Percentiles rank a stretch among this genome's conserved stretches.
Conservation (phyloP, 1,140 invertebrate genomes). For the Varroa destructor region DNA sequence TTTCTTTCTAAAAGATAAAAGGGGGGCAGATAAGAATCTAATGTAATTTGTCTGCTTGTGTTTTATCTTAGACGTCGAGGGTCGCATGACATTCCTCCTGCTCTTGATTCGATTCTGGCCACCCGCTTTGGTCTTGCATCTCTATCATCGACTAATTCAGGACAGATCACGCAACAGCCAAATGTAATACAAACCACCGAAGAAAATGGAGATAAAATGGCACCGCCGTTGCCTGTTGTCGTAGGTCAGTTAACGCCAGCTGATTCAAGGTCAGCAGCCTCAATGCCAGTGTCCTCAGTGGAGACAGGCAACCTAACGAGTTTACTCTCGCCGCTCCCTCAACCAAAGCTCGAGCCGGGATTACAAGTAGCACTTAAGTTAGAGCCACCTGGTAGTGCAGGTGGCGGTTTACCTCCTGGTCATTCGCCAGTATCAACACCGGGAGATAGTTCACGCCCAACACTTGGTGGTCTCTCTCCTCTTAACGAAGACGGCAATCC, state of each 20-base stretch:
- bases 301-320: background rate
- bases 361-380: background rate
- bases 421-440: slow-evolving; percentile 19
- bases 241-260: background rate
- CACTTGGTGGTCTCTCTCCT: background rate
- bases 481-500: background rate
- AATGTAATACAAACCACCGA: no score
- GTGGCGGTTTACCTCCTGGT: slow-evolving; percentile 12
- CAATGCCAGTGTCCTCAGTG: slow-evolving; percentile 9
- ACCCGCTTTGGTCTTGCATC: slow-evolving; percentile 7
- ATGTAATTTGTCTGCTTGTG: no score
- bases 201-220: slow-evolving; percentile 22
- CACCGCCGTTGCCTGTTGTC: background rate
- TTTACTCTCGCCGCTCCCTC: no score
- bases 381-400: background rate
- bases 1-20: no score
- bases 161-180: no score
- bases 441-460: background rate
- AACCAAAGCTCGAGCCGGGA: no score
- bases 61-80: background rate
- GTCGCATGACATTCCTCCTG: slow-evolving; percentile 5
- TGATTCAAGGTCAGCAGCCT: background rate
- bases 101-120: background rate
- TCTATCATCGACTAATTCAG: no score
- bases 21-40: no score